Conservation (phyloP, 2,113 vertebrate species). For the Zosterops borbonicus region DNA sequence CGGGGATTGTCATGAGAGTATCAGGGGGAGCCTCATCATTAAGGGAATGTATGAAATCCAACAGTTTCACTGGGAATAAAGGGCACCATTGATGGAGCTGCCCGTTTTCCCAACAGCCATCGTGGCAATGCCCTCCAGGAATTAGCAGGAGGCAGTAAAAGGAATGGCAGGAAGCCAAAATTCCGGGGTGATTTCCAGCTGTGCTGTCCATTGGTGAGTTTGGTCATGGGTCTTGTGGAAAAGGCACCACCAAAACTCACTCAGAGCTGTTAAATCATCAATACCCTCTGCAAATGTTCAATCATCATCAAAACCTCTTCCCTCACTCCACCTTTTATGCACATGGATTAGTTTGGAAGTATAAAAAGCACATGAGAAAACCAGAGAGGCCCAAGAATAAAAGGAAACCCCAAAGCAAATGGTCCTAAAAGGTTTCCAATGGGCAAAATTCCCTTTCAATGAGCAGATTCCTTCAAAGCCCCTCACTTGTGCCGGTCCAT, state of each 20-base stretch:
- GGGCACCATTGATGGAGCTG: slow-evolving; percentile 12
- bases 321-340: background rate
- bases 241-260: background rate
- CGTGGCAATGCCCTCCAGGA: background rate
- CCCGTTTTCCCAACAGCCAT: background rate
- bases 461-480: background rate
- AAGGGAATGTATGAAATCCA: background rate
- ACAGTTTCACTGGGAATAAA: background rate
- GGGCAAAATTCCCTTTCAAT: background rate
- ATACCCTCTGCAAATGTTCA: background rate
- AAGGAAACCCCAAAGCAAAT: accelerated
- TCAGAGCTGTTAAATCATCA: background rate
- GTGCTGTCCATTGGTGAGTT: background rate
- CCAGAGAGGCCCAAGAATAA: background rate
- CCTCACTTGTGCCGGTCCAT: background rate
- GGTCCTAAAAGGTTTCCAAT: background rate
- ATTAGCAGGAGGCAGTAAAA: background rate
- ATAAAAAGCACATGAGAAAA: background rate
- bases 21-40: background rate
- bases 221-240: background rate
- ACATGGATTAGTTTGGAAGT: accelerated
- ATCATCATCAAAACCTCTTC: background rate
- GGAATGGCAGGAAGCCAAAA: background rate
- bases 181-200: background rate
- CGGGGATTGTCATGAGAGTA: background rate